phyloP scores from a whole-genome alignment of 1,140 invertebrate species.

The Scaptomyza hsui region DNA sequence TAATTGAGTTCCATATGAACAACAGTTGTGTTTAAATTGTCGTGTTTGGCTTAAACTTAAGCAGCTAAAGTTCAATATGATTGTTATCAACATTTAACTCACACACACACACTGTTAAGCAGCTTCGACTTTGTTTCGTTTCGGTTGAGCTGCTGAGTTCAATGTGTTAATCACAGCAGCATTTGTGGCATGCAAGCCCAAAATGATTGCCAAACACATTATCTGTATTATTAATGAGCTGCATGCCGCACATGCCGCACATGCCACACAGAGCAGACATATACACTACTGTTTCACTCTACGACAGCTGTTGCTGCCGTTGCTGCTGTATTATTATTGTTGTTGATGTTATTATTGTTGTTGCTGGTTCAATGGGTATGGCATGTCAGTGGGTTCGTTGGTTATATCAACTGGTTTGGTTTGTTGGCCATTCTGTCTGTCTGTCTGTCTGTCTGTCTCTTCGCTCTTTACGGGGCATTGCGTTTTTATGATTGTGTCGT shows the following conservation, averaged over 20 bases:
- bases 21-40: neutral
- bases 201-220: constrained; percentile 77
- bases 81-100: neutral
- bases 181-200: constrained; percentile 58
- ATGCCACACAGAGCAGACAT: constrained; percentile 36
- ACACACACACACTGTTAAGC: constrained; percentile 15
- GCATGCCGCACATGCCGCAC: constrained; percentile 60
- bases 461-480: constrained; percentile 38
- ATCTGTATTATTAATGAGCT: constrained; percentile 79
- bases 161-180: constrained; percentile 70
- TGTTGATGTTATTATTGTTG: constrained; percentile 9
- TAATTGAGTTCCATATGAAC: neutral
- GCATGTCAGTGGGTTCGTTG: constrained; percentile 34
- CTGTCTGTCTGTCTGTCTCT: too few relatives aligned
- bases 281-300: neutral
- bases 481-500: constrained; percentile 57
- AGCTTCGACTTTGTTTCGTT: neutral
- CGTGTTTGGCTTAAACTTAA: neutral
- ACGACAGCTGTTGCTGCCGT: neutral
- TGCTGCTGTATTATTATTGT: neutral
- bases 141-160: constrained; percentile 28
- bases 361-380: constrained; percentile 10
- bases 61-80: neutral
- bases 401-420: constrained; percentile 22
- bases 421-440: constrained; percentile 7